phyloP scores from a whole-genome alignment of 2,113 vertebrate species.

The Raja brachyura region DNA sequence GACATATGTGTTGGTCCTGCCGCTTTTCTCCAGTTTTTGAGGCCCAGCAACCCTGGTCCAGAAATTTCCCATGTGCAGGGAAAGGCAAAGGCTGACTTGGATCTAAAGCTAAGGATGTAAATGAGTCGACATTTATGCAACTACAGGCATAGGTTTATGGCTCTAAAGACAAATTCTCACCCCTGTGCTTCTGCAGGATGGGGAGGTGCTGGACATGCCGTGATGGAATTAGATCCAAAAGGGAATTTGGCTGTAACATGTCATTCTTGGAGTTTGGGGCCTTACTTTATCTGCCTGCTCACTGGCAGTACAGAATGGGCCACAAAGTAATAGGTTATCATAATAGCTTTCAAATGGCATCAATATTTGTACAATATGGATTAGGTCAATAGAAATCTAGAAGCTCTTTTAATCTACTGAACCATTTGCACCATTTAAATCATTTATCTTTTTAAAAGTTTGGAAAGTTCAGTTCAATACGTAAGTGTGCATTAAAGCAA shows the following conservation, averaged over 20 bases:
- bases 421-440: conserved; percentile 10
- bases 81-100: background rate
- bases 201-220: background rate
- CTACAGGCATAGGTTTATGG: background rate
- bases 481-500: background rate
- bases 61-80: background rate
- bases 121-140: background rate
- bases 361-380: background rate
- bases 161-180: background rate
- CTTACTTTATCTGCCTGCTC: background rate
- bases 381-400: background rate
- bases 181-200: background rate
- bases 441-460: background rate
- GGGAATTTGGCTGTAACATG: no score
- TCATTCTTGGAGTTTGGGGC: background rate
- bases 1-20: no score
- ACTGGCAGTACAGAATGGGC: background rate
- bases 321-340: background rate
- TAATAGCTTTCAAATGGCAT: conserved; percentile 10
- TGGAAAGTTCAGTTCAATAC: background rate
- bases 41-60: background rate
- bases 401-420: conserved; percentile 11
- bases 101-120: background rate
- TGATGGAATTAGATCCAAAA: no score
- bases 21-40: background rate